Base-by-base conservation (phyloP, 2,797 vertebrate species). In the Neostethus bicornis region DNA sequence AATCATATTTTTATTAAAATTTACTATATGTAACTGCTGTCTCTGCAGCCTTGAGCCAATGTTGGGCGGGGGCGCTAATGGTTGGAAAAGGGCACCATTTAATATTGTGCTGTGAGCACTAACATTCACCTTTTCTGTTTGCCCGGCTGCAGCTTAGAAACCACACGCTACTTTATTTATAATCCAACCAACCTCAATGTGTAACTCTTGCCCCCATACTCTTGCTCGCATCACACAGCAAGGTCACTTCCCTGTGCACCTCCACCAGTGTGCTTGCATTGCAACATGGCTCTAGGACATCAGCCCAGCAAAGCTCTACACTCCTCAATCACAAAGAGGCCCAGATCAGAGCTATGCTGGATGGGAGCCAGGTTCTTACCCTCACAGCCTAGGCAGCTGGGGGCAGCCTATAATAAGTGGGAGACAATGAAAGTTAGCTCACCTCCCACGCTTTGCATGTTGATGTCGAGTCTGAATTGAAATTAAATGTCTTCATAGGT, bases 281-380 rank as follows among this genome's bases (percentile, higher is more conserved):
- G 86, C 87, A 92, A 87, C 87, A 91, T 90, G 89, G 91, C 92
- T 91, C 87, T 89, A 92, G 90, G 91, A 92, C 84, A 90, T 88
- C 86, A 85, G 84, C 86, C 80, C 66, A 62, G 85, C 83, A 75
- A 85, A 90, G 75, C 78, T 79, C 79, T 77, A 52, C 80, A 85
- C 85, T 88, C 76, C 75, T 73, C 80, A 81, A 88, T 90, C 89
- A 90, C 81, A 90, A 86, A 89, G 87, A 85, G 87, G 87, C 87
- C 83, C 82, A 83, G 90, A 92, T 91, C 88, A 86, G 89, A 92
- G 86, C 82, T 19, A 71, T 75, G 79, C 89, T 92, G 92, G 92
- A 91, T 46, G 68, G 5, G 56, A 79, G 90, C 92, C 92, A 92
- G 89, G 73, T 84, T 81, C 71, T 75, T 47, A 84, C 84, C 84